phyloP scores from a whole-genome alignment of 2,113 vertebrate species.

The Dissostichus mawsoni region DNA sequence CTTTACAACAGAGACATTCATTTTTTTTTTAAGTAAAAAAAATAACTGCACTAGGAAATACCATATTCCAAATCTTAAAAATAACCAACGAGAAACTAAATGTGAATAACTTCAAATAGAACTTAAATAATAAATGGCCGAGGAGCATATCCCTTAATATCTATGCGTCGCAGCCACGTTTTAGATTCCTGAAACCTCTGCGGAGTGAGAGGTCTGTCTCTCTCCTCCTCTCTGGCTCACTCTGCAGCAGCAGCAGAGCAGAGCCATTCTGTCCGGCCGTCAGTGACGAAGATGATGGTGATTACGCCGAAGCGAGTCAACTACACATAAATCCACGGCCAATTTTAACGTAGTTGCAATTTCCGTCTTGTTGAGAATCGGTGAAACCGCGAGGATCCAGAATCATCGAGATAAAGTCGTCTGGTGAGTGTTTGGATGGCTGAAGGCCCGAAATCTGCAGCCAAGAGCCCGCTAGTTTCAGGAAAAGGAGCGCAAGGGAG shows the following conservation, averaged over 20 bases:
- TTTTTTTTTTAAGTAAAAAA: neutral
- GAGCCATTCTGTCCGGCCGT: constrained; percentile 57
- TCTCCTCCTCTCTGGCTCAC: constrained; percentile 15
- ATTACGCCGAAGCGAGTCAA: constrained; percentile 20
- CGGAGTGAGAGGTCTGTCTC: constrained; percentile 27
- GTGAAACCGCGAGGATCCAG: constrained; percentile 9
- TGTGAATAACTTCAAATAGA: neutral
- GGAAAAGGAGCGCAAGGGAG: constrained; percentile 79
- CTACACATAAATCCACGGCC: constrained; percentile 35
- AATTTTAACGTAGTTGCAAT: neutral
- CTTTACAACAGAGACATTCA: too few species aligned
- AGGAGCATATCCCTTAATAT: neutral
- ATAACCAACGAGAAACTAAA: neutral
- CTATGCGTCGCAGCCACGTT: neutral
- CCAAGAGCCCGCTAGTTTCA: constrained; percentile 74
- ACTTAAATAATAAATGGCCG: neutral
- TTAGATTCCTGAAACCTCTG: neutral
- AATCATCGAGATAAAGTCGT: constrained; percentile 52
- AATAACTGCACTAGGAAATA: neutral
- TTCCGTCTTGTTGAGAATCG: neutral
- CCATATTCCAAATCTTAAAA: neutral
- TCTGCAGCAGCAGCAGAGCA: constrained; percentile 69
- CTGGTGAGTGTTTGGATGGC: constrained; percentile 74
- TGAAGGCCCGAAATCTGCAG: constrained; percentile 50
- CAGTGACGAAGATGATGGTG: constrained; percentile 60